Base-by-base conservation (phyloP, 2,888 invertebrate genomes). In the Diarsia brunnea region DNA sequence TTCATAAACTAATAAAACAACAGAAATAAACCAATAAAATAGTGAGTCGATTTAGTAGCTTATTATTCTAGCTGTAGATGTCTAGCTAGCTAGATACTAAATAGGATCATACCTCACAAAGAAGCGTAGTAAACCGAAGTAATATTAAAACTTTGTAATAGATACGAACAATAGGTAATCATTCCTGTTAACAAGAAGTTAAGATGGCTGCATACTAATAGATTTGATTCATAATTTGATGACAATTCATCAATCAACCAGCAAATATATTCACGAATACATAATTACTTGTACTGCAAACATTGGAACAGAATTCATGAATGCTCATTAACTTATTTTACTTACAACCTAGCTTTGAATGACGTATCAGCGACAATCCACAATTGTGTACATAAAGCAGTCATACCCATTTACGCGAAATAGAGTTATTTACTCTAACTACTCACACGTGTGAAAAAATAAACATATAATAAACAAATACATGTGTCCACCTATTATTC, bases 381-480 rank as follows among this genome's bases (percentile, higher is more conserved):
- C 79, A 87, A 78, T 78, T 84, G 81, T 71, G 61, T 79, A 76
- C 66, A 85, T 75, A 85, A 79, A 78, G 61, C 60, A 60, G 24
- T 73, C 43, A 64, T 63, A 67, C 66, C 65, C 75, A 84, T 75
- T 86, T 69, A 73, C 24, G 73, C 49, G 69, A 65, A 68, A 75
- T 60, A 75, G 65, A 69, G 63, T 58, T 53, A 70, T 78, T 38
- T 75, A 19, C 16, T 38, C 38, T 38, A 38, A 38, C 47, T 47
- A 21, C 27, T 51, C 38, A 74, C 65, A 65, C 67, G 43, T 73
- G 55, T 78, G 49, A 60, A 73, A 73, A 73, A 72, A 78, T 71
- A 43, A 43, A 71, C 71, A 76, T 70, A 78, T 75, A n/a, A 76
- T 75, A 73, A 61, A 82, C 63, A 70, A 82, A 85, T 73, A 77